These are phyloP conservation scores for Heloderma charlesbogerti DNA, from an alignment of 2,113 vertebrate genomes.

Conservation along the genomic window DNA sequence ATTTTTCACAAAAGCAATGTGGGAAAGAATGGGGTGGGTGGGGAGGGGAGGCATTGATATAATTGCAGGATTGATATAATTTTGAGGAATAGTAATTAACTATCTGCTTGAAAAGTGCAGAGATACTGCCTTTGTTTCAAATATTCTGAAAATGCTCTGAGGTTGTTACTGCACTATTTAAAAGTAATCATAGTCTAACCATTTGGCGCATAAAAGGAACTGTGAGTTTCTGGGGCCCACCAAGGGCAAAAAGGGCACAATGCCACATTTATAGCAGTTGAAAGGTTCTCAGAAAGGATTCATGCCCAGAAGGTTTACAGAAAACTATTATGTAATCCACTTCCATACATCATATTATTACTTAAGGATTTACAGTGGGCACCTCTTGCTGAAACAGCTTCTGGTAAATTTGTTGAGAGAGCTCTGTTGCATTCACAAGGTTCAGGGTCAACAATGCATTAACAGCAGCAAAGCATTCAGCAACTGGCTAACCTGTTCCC, in stretches of 20 bases:
- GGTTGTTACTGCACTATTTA: background rate
- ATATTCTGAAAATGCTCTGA: background rate
- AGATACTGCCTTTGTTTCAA: background rate
- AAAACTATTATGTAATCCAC: slow-evolving; percentile 79
- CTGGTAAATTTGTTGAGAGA: slow-evolving; percentile 81
- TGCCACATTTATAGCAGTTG: slow-evolving; percentile 22
- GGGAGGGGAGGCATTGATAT: background rate
- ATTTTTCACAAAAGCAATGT: background rate
- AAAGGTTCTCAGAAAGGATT: slow-evolving; percentile 56
- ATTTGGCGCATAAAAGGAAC: slow-evolving; percentile 53
- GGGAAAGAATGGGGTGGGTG: background rate
- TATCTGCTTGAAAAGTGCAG: background rate
- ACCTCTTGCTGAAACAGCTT: slow-evolving; percentile 74
- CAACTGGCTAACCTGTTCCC: slow-evolving; percentile 58
- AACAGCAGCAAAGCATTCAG: slow-evolving; percentile 72
- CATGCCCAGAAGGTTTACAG: slow-evolving; percentile 66
- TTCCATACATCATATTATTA: slow-evolving; percentile 73
- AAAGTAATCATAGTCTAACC: slow-evolving; percentile 19
- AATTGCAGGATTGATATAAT: background rate
- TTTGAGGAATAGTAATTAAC: background rate
- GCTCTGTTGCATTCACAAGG: slow-evolving; percentile 64
- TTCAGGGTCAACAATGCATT: slow-evolving; percentile 73
- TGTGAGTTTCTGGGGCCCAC: background rate
- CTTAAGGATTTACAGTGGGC: slow-evolving; percentile 75
- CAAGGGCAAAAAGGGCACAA: background rate